Percentiles rank a stretch among this genome's conserved stretches.
Evolutionary conservation across 2,888 invertebrate species (phyloP).

Genomic region (Pterostichus madidus): DNA sequence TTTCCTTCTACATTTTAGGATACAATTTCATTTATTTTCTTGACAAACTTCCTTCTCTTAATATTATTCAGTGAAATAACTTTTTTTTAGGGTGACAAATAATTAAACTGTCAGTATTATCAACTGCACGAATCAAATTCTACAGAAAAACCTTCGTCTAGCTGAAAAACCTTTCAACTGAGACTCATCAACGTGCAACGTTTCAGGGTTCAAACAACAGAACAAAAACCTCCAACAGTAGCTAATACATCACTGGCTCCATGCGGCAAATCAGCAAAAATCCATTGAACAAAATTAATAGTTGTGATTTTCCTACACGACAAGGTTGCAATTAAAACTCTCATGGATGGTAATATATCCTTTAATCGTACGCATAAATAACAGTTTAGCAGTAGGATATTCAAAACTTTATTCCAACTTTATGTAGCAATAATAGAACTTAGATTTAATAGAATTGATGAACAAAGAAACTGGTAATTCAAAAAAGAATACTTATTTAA

Average conservation of each 20-base stretch:
- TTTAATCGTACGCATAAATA: neutral
- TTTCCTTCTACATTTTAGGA: slow-evolving; percentile 3
- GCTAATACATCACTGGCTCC: slow-evolving; percentile 37
- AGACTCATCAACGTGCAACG: slow-evolving; percentile 9
- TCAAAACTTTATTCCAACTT: neutral
- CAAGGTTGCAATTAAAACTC: neutral
- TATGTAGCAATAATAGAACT: neutral
- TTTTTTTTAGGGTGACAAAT: neutral
- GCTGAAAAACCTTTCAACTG: slow-evolving; percentile 21
- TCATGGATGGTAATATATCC: neutral
- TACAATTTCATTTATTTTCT: slow-evolving; percentile 11
- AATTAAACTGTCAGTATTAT: slow-evolving; percentile 24
- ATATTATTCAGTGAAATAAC: no score
- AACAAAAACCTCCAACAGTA: slow-evolving; percentile 14
- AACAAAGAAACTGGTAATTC: neutral
- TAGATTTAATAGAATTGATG: neutral
- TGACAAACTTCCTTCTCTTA: neutral
- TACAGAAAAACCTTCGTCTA: slow-evolving; percentile 23
- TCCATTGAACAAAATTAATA: slow-evolving; percentile 27
- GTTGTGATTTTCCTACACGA: neutral
- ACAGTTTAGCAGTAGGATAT: neutral
- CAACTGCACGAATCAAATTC: slow-evolving; percentile 4
- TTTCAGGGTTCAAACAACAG: slow-evolving; percentile 32
- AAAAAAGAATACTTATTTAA: no score
- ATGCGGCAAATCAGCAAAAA: slow-evolving; percentile 37